Evolutionary conservation across 1,140 invertebrate species (phyloP), one percentile per base, ranked within the genome.

Genomic region (Apis dorsata): DNA sequence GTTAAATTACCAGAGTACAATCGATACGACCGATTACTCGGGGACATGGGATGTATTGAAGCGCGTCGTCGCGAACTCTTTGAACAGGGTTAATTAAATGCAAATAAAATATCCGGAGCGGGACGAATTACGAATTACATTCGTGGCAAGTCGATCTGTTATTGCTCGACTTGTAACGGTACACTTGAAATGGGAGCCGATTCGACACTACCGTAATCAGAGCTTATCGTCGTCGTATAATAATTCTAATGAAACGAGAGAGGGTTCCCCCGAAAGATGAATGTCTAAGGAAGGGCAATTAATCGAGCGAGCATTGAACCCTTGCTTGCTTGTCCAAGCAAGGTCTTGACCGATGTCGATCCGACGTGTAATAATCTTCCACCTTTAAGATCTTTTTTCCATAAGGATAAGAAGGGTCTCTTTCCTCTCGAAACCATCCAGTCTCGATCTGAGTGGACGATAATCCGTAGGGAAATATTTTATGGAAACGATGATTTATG

Each of bases 201-300:
- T 28, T 68, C 77, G 59, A 65, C 59, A 69, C 73, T 85, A 59
- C 66, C 81, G 83, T 87, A 86, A 84, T 79, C 85, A 80, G 84
- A 84, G 84, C 81, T 86, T 76, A 81, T 84, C 88, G 84, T 24
- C 75, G 83, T 89, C 83, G 76, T 77, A 85, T 88, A 85, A 89
- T 89, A 89, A 90, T 90, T 83, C 81, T 78, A 59, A 85, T 81
- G 89, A 83, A 90, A 88, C 78, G 71, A 63, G 82, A 84, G 79
- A 81, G 73, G 83, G 73, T 85, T 80, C 81, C 81, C 85, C 63
- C 70, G 28, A 2, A 86, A 88, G 89, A 90, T 81, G 74, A 90
- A 90, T 88, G 88, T 86, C 86, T 69, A 85, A 84, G 89, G 81
- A 84, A 88, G 81, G 79, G 77, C 86, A 89, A 90, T 90, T 90